Evolutionary conservation across 2,113 vertebrate genomes (phyloP), one percentile per base, ranked within the genome.

Genomic region (Salminus brasiliensis): DNA sequence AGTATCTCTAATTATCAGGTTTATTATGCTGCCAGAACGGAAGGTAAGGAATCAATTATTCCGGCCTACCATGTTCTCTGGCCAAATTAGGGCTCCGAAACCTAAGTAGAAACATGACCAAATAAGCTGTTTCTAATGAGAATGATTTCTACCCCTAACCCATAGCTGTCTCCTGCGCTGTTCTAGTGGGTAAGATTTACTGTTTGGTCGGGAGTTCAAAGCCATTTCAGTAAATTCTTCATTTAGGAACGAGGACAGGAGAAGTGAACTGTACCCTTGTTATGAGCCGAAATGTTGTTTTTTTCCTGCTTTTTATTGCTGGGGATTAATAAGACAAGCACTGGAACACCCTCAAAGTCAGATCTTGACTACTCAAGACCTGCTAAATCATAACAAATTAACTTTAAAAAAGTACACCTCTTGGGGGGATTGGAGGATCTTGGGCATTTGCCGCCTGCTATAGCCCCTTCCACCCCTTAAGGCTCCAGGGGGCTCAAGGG

Each of bases 11-110:
- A 89, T 89, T 78, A 81, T 74, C 63, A 10, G 79, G 74, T 80
- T 11, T 27, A 30, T 79, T 69, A 68, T 79, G 78, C 72, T 81
- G 79, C 83, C 81, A 41, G 29, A 88, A 87, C 76, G 85, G 86
- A 88, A 87, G 85, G 86, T 84, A 82, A 86, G 73, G 88, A 87
- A 86, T 86, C 80, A 81, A 89, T 91, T 89, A 87, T 67, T 83
- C 78, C 23, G 81, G 63, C 74, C 53, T 65, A 52, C 81, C 82
- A 72, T 85, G 79, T 88, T 84, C 86, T 77, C 76, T 70, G 66
- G 78, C 81, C 75, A 74, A 83, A 70, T 84, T 78, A 88, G 43
- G 79, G 79, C 76, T 86, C 78, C 82, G 82, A 8, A 78, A 85
- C 76, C 72, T 70, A 88, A 88, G 76, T 76, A 89, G 84, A 86